Base-by-base conservation (phyloP, 2,888 invertebrate genomes). In the Dryococelus australis region DNA sequence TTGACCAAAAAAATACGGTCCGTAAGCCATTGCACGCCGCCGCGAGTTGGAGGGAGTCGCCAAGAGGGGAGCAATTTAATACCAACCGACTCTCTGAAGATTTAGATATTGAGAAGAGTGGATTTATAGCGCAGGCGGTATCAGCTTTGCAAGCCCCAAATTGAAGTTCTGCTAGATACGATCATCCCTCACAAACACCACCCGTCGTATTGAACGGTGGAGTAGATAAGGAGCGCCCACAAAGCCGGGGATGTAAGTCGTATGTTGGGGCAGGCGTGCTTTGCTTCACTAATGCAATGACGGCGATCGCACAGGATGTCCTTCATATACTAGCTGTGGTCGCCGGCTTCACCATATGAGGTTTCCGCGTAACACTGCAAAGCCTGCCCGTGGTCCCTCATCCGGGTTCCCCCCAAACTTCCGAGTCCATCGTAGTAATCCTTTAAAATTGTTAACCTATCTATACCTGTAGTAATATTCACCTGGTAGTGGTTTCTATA, bases 91-190 rank as follows among this genome's bases (percentile, higher is more conserved):
- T 65, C 65, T 65, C 65, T 2, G 65, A 65, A 65, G 65, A 65
- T 65, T 65, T 65, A 65, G 65, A 65, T 65, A 65, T 65, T 65
- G 65, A 65, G 65, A 8, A 65, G 65, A 65, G 65, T 65, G 65
- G 65, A 65, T 65, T 65, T 65, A 65, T 65, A 6, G 65, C 65
- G n/a, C 13, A 65, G 65, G 8, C 65, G 65, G 65, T 65, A 65
- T 65, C 65, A 65, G 65, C 65, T 65, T 65, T 65, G 65, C 65
- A n/a, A 65, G 65, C 65, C 65, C 47, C 65, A 65, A 65, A 65
- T 65, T 65, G 65, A 65, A 65, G 13, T 65, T 65, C 65, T 65
- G 65, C 16, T 65, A 65, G 65, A 65, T 65, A 65, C 65, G 24
- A 65, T 65, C 65, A 65, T 65, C 24, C 47, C 65, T 65, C 65